Evolutionary conservation across 2,797 vertebrate species (phyloP), one percentile per base, ranked within the genome.

Genomic region (Sebastiscus albofasciatus): DNA sequence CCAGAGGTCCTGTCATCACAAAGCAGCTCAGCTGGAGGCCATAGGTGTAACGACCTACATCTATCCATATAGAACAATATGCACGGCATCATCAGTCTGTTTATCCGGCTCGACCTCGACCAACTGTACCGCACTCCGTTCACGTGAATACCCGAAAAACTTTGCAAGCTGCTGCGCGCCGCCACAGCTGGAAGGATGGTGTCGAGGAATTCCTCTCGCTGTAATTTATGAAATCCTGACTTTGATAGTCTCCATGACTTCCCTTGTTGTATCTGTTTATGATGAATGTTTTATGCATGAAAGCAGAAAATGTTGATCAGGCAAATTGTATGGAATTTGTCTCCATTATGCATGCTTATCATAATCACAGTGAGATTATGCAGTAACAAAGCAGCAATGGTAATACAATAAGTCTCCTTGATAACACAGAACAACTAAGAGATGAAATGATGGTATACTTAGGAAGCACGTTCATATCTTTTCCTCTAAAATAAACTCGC

Each of bases 311-410:
- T 89, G 90, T 92, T 91, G 91, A 93, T 91, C 83, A 68, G 83
- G 86, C 84, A 93, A 93, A 90, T 82, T 87, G 88, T 89, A 87
- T 83, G 80, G 90, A 90, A 93, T 93, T 93, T 93, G 90, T 94
- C 92, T 94, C 89, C 84, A 90, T 94, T 91, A 94, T 92, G 91
- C 81, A 84, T 91, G 89, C 91, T 91, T 92, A 92, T 93, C 89
- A 91, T 93, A 93, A 93, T 94, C 86, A 94, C 89, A 39, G 84
- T 61, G 62, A 87, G 88, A 92, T 94, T 92, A 94, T 91, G 90
- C 89, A 93, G 89, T 81, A 93, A 90, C 90, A 92, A 90, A 90
- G 87, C 73, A 81, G 80, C 83, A 83, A 29, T 61, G 75, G 85
- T 86, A 79, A 89, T 86, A 80, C 81, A 86, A 89, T 90, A 91